Percentiles rank a stretch among this genome's conserved stretches.
Conservation (phyloP, 2,888 invertebrate genomes). For the Ceraclea dissimilis region DNA sequence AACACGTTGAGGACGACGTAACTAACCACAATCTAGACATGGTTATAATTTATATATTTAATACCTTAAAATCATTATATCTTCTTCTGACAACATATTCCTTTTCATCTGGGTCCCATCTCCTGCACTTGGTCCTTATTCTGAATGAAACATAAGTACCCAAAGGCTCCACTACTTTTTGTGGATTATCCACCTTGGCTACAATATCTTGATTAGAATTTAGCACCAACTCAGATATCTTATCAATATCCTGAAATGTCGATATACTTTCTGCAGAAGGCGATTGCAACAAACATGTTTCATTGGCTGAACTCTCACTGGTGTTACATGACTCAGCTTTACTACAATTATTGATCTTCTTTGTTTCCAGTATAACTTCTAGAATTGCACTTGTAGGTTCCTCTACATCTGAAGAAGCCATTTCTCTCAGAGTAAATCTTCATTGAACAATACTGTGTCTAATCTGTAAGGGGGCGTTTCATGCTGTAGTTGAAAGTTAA, state of each 20-base stretch:
- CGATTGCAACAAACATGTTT: constrained; percentile 16
- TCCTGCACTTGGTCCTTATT: constrained; percentile 58
- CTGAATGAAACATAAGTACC: constrained; percentile 66
- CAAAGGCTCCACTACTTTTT: constrained; percentile 61
- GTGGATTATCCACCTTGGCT: constrained; percentile 63
- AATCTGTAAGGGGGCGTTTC: constrained; percentile 10
- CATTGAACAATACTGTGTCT: not conserved
- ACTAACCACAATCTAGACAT: too few relatives aligned
- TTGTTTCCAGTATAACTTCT: constrained; percentile 39
- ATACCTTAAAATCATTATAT: constrained; percentile 59
- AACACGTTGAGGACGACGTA: too few relatives aligned
- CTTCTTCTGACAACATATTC: constrained; percentile 59
- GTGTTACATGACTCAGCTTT: constrained; percentile 29
- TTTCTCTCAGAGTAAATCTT: not conserved
- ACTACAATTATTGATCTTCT: constrained; percentile 34
- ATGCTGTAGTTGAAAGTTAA: not conserved
- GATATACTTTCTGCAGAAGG: constrained; percentile 53
- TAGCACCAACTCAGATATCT: constrained; percentile 44
- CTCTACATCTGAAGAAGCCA: constrained; percentile 18
- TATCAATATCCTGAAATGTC: constrained; percentile 50
- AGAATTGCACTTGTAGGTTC: constrained; percentile 31
- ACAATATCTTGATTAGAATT: constrained; percentile 47
- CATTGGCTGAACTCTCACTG: constrained; percentile 16
- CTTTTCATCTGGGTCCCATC: constrained; percentile 54
- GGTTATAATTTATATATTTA: too few relatives aligned